Evolutionary conservation across 2,113 vertebrate species (phyloP), one percentile per base, ranked within the genome.

Genomic region (Fulica atra): DNA sequence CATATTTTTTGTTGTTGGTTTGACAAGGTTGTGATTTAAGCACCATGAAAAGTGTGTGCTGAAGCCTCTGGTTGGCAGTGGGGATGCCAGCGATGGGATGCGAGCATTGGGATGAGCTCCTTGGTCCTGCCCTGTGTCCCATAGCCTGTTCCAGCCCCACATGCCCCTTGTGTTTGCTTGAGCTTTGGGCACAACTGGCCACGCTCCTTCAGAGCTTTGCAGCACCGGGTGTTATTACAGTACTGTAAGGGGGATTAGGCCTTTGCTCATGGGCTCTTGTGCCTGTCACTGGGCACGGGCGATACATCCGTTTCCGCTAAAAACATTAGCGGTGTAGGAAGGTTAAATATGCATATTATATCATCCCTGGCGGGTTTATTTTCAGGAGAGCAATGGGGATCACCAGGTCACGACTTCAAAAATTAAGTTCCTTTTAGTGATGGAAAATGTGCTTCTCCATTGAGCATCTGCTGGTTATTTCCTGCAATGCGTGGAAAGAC

Each of bases 361-460:
- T 97, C 96, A 93, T 77, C 84, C 54, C 89, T 91, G 96, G 84
- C 14, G 17, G 92, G 88, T 97, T 97, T 96, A 91, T 94, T 95
- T 97, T 92, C 95, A 28, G 42, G 73, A 92, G 95, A 97, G 92
- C 71, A 72, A 57, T 7, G 73, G 36, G 72, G 89, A 91, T 91
- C 92, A 42, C 77, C 9, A 88, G 95, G 94, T 94, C 44, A 64
- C 9, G 77, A 35, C 89, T 90, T 92, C 61, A 68, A 91, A 46
- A 94, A 92, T 89, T 54, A 88, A 89, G 89, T 91, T 96, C 92
- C 8, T 96, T 95, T 95, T 82, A 23, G 65, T 61, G 93, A 70
- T 80, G 81, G 95, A 73, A 70, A 88, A 80, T 14, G 84, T 44
- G 81, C 79, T 77, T 3, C 50, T 81, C 60, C 44, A 33, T n/a